These are phyloP conservation scores for Trissolcus japonicus DNA, from an alignment of 2,888 invertebrate genomes.

Conservation along the genomic window DNA sequence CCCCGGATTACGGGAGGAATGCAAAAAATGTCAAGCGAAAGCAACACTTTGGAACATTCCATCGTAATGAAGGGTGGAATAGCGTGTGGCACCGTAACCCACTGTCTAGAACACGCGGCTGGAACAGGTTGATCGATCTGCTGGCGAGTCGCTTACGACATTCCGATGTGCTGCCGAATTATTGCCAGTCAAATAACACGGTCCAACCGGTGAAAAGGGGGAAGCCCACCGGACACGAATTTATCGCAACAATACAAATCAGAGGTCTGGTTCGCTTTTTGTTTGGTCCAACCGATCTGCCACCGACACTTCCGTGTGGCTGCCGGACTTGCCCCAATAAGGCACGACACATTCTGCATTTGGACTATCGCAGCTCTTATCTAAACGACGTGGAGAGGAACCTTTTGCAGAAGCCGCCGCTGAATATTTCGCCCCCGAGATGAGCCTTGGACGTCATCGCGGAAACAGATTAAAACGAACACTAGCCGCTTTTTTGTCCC, in stretches of 20 bases:
- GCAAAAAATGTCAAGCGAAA: slow-evolving; percentile 11
- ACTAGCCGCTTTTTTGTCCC: slow-evolving; percentile 7
- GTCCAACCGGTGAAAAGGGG: neutral
- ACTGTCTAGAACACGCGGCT: slow-evolving; percentile 12
- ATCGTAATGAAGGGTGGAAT: slow-evolving; percentile 23
- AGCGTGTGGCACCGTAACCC: slow-evolving; percentile 32
- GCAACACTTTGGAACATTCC: slow-evolving; percentile 20
- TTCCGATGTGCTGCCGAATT: slow-evolving; percentile 46
- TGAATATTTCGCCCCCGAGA: slow-evolving; percentile 45
- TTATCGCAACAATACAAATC: slow-evolving; percentile 19
- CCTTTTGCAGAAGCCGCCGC: slow-evolving; percentile 39
- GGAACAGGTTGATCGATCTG: slow-evolving; percentile 42
- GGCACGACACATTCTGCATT: slow-evolving; percentile 41
- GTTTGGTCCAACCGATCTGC: neutral
- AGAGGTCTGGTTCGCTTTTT: slow-evolving; percentile 2
- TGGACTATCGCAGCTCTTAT: slow-evolving; percentile 43
- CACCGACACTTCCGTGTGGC: slow-evolving; percentile 8
- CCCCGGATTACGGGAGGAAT: slow-evolving; percentile 2
- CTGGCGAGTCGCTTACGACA: slow-evolving; percentile 26
- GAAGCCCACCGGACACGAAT: slow-evolving; percentile 8
- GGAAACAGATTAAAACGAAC: slow-evolving; percentile 23
- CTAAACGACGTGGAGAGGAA: slow-evolving; percentile 44
- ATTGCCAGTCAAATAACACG: slow-evolving; percentile 50
- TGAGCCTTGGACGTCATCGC: slow-evolving; percentile 31
- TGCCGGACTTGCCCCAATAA: slow-evolving; percentile 41